These are phyloP conservation scores for Catharus ustulatus DNA, from an alignment of 2,797 vertebrate species.

Conservation along the genomic window DNA sequence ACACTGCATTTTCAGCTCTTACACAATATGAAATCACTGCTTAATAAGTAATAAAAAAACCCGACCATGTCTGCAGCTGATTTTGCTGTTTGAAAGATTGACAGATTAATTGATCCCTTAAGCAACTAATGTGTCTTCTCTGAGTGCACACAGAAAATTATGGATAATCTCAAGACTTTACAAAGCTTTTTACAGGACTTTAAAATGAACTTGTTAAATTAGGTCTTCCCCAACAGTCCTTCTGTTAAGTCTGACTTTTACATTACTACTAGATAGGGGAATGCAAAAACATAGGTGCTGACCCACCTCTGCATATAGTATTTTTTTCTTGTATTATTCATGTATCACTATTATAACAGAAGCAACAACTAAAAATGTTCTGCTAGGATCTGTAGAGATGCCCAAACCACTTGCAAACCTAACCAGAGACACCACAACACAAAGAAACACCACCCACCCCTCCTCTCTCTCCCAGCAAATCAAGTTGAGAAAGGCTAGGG, in stretches of 20 bases:
- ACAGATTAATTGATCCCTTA: constrained; percentile 8
- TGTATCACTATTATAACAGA: not conserved
- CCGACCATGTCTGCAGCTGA: not conserved
- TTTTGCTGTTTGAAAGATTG: not conserved
- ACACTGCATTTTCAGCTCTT: not conserved
- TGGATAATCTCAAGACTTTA: not conserved
- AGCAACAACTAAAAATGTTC: not conserved
- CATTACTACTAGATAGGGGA: not conserved
- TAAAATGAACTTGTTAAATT: not conserved
- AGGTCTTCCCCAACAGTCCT: not conserved
- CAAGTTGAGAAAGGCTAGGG: not conserved
- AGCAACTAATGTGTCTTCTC: not conserved
- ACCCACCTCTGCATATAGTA: accelerated
- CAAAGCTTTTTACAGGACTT: not conserved
- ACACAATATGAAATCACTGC: constrained; percentile 1
- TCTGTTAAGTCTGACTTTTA: not conserved
- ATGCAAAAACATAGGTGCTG: not conserved
- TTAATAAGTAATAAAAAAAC: not conserved
- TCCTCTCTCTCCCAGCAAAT: not conserved
- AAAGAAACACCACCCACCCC: not conserved
- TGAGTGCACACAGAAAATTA: not conserved
- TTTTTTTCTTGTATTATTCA: not conserved
- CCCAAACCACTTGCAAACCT: not conserved
- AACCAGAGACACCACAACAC: not conserved
- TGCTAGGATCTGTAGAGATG: not conserved